Evolutionary conservation across 2,113 vertebrate genomes (phyloP), one percentile per base, ranked within the genome.

Genomic region (Eublepharis macularius): DNA sequence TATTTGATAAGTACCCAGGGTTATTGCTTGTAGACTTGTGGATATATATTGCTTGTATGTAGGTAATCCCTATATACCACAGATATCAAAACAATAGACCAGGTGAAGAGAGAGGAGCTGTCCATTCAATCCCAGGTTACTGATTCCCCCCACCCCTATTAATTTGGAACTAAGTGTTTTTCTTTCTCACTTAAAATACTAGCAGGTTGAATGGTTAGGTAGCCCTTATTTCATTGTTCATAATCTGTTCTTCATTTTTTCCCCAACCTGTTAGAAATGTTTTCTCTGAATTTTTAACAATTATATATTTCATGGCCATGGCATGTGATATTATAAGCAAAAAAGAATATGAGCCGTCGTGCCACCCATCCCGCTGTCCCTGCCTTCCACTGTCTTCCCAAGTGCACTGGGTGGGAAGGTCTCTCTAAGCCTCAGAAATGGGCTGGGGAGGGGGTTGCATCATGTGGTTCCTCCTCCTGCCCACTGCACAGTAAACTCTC

Each of bases 61-160:
- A 68, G 79, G 24, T 69, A 81, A 81, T 69, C 32, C n/a, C 41
- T 80, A 47, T 68, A n/a, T 21, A 32, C 41, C 32, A 65, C 29
- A 14, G 63, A 21, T 17, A 45, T 39, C 51, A 51, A 80, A 81
- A 21, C 43, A 47, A 36, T 26, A 81, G 34, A 26, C 17, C 13
- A 9, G 21, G 7, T 1, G 49, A 8, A 6, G 85, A 2, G 1
- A 19, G 0, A 36, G 41, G 3, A 17, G 1, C 4, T 51, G n/a
- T 75, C n/a, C 24, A 7, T 45, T 65, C n/a, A 26, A 43, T 63
- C 54, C 41, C 39, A 63, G 4, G 36, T 79, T 32, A 60, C 2
- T 29, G 60, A 29, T 47, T 2, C 14, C 12, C 12, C 12, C 49
- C 49, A 36, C 12, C 11, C 65, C 45, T 68, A 82, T 54, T 75